These are phyloP conservation scores for Ptychobarbus kaznakovi DNA, from an alignment of 2,797 vertebrate species.

Conservation along the genomic window DNA sequence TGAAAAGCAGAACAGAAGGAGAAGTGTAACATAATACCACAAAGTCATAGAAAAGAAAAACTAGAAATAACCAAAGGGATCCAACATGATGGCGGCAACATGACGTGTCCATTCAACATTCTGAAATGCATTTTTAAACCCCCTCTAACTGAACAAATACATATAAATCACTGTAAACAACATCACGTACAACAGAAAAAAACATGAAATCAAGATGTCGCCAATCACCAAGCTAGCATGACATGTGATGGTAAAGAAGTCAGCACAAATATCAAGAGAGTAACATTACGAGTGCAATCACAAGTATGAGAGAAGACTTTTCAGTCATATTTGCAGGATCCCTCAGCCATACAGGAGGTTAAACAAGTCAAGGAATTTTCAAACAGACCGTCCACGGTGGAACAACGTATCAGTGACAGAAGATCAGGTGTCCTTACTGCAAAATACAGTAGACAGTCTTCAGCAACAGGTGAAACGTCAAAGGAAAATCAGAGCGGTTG, in stretches of 20 bases:
- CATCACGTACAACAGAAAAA: background rate
- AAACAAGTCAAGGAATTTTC: background rate
- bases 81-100: background rate
- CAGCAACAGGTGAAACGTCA: background rate
- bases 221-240: background rate
- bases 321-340: background rate
- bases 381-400: background rate
- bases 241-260: background rate
- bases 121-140: background rate
- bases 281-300: background rate
- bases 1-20: background rate
- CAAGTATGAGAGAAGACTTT: background rate
- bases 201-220: background rate
- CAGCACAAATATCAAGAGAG: background rate
- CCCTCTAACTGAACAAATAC: background rate
- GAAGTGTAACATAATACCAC: background rate
- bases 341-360: background rate
- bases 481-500: background rate
- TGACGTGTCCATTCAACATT: too few species aligned
- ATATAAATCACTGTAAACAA: too few species aligned
- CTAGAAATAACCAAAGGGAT: background rate
- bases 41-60: background rate
- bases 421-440: background rate
- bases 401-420: background rate
- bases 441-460: background rate